A percentile compares a stretch with the other conserved stretches of the same genome.
Evolutionary conservation across 2,888 invertebrate species (phyloP).

Genomic region (Melieria crassipennis): DNA sequence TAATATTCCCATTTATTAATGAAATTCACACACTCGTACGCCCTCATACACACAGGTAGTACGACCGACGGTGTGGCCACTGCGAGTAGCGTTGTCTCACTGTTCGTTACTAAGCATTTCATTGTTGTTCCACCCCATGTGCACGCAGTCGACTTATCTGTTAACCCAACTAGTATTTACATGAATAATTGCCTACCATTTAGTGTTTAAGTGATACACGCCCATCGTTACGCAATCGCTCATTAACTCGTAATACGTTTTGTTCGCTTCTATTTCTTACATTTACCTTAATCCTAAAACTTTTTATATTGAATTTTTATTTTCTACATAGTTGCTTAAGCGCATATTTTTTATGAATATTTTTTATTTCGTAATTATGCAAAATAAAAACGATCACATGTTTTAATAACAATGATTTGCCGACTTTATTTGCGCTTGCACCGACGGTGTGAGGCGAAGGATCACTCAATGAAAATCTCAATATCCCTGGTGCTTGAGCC

Average conservation of each 20-base stretch:
- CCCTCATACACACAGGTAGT: too few species aligned
- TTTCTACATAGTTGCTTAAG: conserved; percentile 5
- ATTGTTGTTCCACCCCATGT: too few species aligned
- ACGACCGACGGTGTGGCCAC: too few species aligned
- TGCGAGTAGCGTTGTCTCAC: too few species aligned
- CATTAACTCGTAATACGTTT: not conserved
- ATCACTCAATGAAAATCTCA: not conserved
- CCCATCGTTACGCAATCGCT: not conserved
- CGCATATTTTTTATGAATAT: conserved; percentile 10
- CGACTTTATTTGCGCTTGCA: not conserved
- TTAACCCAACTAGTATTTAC: too few species aligned
- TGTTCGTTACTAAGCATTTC: too few species aligned
- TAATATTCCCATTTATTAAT: too few species aligned
- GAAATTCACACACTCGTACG: too few species aligned
- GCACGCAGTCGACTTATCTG: too few species aligned
- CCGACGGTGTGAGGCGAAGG: not conserved
- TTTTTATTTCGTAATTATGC: conserved; percentile 20
- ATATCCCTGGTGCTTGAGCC: too few species aligned
- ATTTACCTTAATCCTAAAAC: not conserved
- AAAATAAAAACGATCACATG: conserved; percentile 32
- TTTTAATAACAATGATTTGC: conserved; percentile 24
- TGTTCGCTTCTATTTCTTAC: not conserved
- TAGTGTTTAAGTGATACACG: too few species aligned
- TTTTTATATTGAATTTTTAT: not conserved
- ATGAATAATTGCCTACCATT: too few species aligned